Evolutionary conservation across 2,888 invertebrate species (phyloP).

Genomic region (Diplolepis rosae): DNA sequence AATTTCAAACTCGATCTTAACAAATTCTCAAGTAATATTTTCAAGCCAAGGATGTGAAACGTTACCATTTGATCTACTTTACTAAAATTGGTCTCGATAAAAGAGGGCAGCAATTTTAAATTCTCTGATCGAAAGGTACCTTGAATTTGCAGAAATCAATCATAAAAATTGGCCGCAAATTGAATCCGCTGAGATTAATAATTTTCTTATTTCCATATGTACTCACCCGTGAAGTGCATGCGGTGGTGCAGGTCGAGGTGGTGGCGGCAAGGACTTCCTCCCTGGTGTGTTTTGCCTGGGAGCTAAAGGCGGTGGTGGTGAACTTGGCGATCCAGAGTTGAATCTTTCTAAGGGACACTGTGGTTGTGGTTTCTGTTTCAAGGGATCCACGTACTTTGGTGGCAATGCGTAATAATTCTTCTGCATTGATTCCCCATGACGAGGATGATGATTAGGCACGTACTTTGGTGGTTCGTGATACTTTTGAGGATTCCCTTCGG

Average conservation of each 20-base stretch:
- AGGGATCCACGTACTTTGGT: conserved; percentile 61
- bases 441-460: conserved; percentile 57
- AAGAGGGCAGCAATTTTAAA: background rate
- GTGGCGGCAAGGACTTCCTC: conserved; percentile 67
- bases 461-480: conserved; percentile 68
- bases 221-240: conserved; percentile 37
- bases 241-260: conserved; percentile 69
- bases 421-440: conserved; percentile 50
- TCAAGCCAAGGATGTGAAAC: background rate
- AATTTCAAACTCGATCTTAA: background rate
- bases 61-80: background rate
- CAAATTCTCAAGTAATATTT: too few relatives aligned
- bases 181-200: background rate
- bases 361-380: conserved; percentile 58
- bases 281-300: conserved; percentile 66
- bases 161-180: background rate
- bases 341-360: conserved; percentile 55
- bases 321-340: conserved; percentile 52
- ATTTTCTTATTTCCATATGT: background rate
- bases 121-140: background rate
- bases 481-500: conserved; percentile 61
- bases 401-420: conserved; percentile 59
- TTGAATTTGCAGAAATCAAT: background rate
- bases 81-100: conserved; percentile 4
- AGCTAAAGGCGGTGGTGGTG: conserved; percentile 68